Base-by-base conservation (phyloP, 2,888 invertebrate species). In the Macrosoma leucophasiata region DNA sequence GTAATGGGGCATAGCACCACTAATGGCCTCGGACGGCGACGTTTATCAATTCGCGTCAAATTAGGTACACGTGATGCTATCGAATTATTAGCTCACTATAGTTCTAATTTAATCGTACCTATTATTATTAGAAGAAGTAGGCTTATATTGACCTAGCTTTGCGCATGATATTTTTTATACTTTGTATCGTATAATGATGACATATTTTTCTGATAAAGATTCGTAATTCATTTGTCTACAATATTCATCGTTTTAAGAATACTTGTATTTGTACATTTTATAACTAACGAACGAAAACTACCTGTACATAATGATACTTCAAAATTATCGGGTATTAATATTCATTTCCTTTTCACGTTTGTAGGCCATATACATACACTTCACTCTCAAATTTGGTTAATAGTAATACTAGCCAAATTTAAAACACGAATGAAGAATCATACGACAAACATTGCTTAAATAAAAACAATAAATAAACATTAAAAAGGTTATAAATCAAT, bases 1-100 rank as follows among this genome's bases (percentile, higher is more conserved):
- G 77, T 82, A 82, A 82, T 79, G 78, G 77, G 78, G 81, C 82
- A 82, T 82, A 82, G 81, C 70, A 69, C 65, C 67, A 74, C 82
- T 84, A 82, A 82, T 82, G 82, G 79, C 63, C 55, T 56, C 64
- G 69, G 72, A 64, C 74, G 69, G 62, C 78, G 82, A 82, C 82
- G 76, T 72, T 56, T 63, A 82, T 82, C 82, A 81, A 84, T 84
- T 69, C 72, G 63, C 63, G 79, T 82, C 82, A 77, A 67, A 70
- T 75, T 78, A 73, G 62, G 74, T 66, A 68, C 64, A 60, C 52
- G 42, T 37, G 31, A 43, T 41, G 56, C 49, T 55, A 52, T 52
- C 53, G 57, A 37, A 36, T 39, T 35, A 32, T 29, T 18, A 50
- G 46, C 39, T 34, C 33, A 33, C 13, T 25, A 18, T 35, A 27